Conservation (phyloP, 2,113 vertebrate genomes). For the Peromyscus polionotus region DNA sequence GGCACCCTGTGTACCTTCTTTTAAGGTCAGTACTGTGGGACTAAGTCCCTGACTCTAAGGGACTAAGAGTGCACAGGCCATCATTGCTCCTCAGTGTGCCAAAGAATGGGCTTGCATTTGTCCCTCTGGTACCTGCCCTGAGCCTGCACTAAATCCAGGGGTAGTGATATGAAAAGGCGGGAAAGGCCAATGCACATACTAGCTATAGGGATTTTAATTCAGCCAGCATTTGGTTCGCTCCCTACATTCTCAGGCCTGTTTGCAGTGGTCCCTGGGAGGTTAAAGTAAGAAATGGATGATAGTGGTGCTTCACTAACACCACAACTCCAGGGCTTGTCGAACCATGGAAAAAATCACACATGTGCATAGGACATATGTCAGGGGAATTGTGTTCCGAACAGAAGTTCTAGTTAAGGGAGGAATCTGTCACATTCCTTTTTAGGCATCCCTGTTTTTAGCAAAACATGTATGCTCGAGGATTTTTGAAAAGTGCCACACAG, state of each 20-base stretch:
- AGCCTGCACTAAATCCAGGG: background rate
- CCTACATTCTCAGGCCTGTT: background rate
- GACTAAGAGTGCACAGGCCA: background rate
- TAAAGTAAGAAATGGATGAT: background rate
- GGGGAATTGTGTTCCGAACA: background rate
- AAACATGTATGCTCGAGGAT: background rate
- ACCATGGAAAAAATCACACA: background rate
- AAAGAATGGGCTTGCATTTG: background rate
- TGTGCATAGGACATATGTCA: background rate
- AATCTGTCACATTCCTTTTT: background rate
- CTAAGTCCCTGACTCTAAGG: too few species aligned
- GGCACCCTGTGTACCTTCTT: background rate
- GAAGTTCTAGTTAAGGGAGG: background rate
- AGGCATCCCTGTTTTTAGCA: background rate
- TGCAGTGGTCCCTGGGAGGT: background rate
- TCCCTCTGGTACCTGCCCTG: too few species aligned
- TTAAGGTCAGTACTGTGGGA: background rate
- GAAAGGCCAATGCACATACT: background rate
- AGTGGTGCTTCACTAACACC: fast-evolving
- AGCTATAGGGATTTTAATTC: background rate
- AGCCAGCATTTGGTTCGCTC: background rate
- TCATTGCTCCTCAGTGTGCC: fast-evolving
- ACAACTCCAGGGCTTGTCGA: background rate
- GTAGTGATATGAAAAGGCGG: background rate
- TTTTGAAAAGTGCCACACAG: background rate